A percentile compares a stretch with the other conserved stretches of the same genome.
Evolutionary conservation across 2,113 vertebrate genomes (phyloP).

Genomic region (Leptosomus discolor): DNA sequence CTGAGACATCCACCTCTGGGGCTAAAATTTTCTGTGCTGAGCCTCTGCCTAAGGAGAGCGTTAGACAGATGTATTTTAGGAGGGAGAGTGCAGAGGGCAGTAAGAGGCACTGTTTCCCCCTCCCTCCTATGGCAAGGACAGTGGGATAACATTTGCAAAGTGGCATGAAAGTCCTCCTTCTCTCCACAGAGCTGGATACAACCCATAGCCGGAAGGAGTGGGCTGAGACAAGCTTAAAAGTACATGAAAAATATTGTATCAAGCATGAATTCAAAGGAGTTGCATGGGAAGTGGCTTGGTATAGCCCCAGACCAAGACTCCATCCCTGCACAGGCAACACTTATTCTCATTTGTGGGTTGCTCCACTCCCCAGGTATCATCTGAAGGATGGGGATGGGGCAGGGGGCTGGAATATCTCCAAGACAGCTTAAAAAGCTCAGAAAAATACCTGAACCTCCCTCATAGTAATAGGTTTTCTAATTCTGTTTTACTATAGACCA

Average conservation of each 20-base stretch:
- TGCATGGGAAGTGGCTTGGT: background rate
- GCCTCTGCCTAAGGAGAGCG: background rate
- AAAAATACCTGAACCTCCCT: background rate
- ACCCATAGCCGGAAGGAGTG: background rate
- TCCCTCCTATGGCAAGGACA: background rate
- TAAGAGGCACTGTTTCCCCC: background rate
- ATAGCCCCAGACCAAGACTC: background rate
- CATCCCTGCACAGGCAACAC: background rate
- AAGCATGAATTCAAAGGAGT: background rate
- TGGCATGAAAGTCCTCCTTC: background rate
- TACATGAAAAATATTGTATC: fast-evolving
- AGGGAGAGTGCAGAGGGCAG: background rate
- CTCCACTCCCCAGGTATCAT: background rate
- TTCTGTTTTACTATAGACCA: background rate
- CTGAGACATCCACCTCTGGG: background rate
- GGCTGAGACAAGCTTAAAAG: background rate
- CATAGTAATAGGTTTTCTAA: background rate
- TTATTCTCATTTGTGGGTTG: background rate
- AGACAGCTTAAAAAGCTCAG: background rate
- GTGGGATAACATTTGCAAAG: background rate
- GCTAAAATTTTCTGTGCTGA: background rate
- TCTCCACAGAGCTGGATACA: background rate
- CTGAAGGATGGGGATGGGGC: no score
- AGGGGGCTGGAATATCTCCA: background rate
- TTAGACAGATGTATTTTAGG: background rate